Base-by-base conservation (phyloP, 2,113 vertebrate genomes). In the Chloebia gouldiae region DNA sequence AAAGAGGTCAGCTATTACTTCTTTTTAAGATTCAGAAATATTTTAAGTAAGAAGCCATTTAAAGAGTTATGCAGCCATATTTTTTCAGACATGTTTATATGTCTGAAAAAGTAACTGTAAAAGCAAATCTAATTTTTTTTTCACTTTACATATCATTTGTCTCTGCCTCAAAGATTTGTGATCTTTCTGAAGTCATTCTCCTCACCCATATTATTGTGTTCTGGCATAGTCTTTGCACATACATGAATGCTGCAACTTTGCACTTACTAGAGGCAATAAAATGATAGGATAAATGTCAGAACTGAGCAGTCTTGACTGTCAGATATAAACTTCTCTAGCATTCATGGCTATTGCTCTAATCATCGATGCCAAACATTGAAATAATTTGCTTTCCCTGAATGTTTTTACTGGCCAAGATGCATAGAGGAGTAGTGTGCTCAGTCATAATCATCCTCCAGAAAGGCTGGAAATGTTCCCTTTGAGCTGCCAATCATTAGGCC, bases 391-490 rank as follows among this genome's bases (percentile, higher is more conserved):
- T 96, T 97, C 91, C 92, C 92, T 97, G 91, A 91, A 77, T 97
- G 97, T 98, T 98, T 97, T 97, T 97, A 97, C 97, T 97, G 96
- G 94, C 95, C 94, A 91, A 66, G 94, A 97, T 93, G 94, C 96
- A 96, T 95, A 85, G 94, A 94, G 92, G 92, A 98, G 94, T 56
- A 83, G 80, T 78, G 93, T 76, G 59, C 93, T 97, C 86, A 81
- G 96, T 97, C 96, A 97, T 98, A 97, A 98, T 97, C 96, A 96
- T 92, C 94, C 96, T 97, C 94, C 94, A 95, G 96, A 97, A 97
- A 97, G 94, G 94, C 95, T 97, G 97, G 95, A 98, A 98, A 97
- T 98, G 97, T 97, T 98, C 95, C 97, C 97, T 98, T 97, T 97
- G 97, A 97, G 97, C 95, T 97, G 96, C 96, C 97, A 98, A 94